Base-by-base conservation (phyloP, 2,797 vertebrate species). In the Serranus cabrilla region DNA sequence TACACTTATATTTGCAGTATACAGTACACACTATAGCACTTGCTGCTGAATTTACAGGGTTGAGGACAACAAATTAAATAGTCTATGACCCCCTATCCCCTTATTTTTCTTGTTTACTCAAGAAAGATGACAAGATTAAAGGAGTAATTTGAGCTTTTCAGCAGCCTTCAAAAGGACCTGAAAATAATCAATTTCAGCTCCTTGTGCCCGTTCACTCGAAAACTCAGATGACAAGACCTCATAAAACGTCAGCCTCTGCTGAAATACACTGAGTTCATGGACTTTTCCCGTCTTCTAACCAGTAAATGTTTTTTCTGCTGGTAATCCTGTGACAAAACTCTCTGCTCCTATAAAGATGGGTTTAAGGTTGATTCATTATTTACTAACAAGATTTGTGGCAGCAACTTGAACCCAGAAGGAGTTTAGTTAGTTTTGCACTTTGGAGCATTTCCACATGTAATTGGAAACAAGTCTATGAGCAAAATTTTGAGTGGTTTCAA, bases 361-460 rank as follows among this genome's bases (percentile, higher is more conserved):
- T 64, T 57, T 2, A 31, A 2, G 43, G 52, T 42, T 21, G 18
- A 31, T 31, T 40, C 11, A 42, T 40, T 8, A 46, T 55, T 63
- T 37, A 39, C 14, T 14, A 12, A 12, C n/a, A 11, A 34, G 23
- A 18, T 37, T 21, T 25, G 50, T 55, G 17, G 45, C 55, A 51
- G 60, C 46, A 43, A 43, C 61, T 62, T 62, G 27, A 62, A 21
- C 62, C 47, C 47, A 51, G 34, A 51, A 25, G 16, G 21, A 64
- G 27, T 34, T n/a, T n/a, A n/a, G n/a, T n/a, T n/a, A n/a, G n/a
- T n/a, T n/a, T n/a, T n/a, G 5, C n/a, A 34, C 43, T 39, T 17
- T 2, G 39, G 14, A 63, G 46, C 20, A 39, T 27, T 27, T 13
- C 3, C 20, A 7, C 46, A 16, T 34, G 27, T 27, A 34, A 34